A percentile compares a stretch with the other conserved stretches of the same genome.
Conservation (phyloP, 2,797 vertebrate species). For the Octomys mimax region DNA sequence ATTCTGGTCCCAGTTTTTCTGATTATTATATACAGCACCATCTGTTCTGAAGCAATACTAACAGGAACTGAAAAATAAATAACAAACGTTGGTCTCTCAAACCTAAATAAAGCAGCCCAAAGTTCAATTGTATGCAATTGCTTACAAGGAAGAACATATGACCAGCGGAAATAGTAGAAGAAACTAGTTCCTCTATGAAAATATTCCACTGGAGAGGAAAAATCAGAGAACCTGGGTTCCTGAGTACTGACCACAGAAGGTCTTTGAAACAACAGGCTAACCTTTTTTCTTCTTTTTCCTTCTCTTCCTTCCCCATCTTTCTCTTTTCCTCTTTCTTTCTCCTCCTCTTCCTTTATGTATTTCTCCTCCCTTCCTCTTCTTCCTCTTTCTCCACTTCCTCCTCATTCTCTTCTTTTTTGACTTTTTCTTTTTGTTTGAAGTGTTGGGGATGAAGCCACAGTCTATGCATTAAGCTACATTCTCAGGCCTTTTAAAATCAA, state of each 20-base stretch:
- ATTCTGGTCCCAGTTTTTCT: not conserved
- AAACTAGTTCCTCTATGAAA: not conserved
- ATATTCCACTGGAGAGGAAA: not conserved
- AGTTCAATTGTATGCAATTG: not conserved
- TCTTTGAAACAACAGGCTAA: not conserved
- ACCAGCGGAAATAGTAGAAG: not conserved
- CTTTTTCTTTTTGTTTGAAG: not conserved
- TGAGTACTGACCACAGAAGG: not conserved
- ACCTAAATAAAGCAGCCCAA: conserved; percentile 18
- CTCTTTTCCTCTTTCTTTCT: not conserved
- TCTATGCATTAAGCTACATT: not conserved
- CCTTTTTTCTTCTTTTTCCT: not conserved
- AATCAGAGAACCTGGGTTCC: not conserved
- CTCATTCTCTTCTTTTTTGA: not conserved
- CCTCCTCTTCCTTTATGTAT: not conserved
- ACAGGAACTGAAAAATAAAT: not conserved
- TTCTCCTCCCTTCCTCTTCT: not conserved
- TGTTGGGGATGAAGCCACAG: not conserved
- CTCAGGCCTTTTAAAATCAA: not conserved
- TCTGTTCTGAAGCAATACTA: not conserved
- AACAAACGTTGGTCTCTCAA: not conserved
- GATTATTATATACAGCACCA: not conserved
- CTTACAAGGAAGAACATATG: not conserved
- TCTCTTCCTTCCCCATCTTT: not conserved
- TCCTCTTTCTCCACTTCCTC: not conserved